Evolutionary conservation across 2,888 invertebrate genomes (phyloP).

Genomic region (Lepetodrilus schrolli): DNA sequence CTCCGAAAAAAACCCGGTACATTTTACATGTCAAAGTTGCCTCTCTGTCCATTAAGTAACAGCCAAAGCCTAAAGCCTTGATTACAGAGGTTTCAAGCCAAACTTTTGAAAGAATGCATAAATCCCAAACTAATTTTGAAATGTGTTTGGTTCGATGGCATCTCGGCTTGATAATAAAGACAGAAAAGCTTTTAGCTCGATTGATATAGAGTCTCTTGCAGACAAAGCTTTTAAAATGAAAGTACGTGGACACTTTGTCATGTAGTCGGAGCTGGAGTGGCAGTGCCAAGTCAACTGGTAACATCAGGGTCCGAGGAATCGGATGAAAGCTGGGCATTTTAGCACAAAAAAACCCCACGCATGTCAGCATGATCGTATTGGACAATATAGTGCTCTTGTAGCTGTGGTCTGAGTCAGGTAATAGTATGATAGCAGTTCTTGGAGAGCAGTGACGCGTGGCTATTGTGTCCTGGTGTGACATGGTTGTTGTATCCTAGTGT

Average conservation of each 20-base stretch:
- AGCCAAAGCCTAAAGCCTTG: background rate
- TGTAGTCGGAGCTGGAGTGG: background rate
- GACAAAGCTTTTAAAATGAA: slow-evolving; percentile 27
- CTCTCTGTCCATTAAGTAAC: background rate
- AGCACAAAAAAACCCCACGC: background rate
- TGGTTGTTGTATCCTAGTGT: too few relatives aligned
- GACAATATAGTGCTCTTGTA: too few relatives aligned
- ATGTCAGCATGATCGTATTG: too few relatives aligned
- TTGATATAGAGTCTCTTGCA: slow-evolving; percentile 21
- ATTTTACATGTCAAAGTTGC: background rate
- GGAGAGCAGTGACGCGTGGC: too few relatives aligned
- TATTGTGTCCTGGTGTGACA: too few relatives aligned
- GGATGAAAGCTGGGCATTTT: slow-evolving; percentile 3
- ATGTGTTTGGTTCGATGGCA: slow-evolving; percentile 21
- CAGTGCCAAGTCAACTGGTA: background rate
- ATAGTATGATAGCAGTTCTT: too few relatives aligned
- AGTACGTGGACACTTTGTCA: slow-evolving; percentile 17
- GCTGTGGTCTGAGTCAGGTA: too few relatives aligned
- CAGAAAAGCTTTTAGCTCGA: slow-evolving; percentile 23
- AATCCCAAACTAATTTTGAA: slow-evolving; percentile 27
- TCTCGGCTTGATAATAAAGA: slow-evolving; percentile 19
- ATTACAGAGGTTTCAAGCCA: slow-evolving; percentile 12
- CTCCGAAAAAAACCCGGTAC: too few relatives aligned
- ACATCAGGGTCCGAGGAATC: background rate
- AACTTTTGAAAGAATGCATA: slow-evolving; percentile 17